These are phyloP conservation scores for Platysteira castanea DNA, from an alignment of 2,113 vertebrate species.

Conservation along the genomic window DNA sequence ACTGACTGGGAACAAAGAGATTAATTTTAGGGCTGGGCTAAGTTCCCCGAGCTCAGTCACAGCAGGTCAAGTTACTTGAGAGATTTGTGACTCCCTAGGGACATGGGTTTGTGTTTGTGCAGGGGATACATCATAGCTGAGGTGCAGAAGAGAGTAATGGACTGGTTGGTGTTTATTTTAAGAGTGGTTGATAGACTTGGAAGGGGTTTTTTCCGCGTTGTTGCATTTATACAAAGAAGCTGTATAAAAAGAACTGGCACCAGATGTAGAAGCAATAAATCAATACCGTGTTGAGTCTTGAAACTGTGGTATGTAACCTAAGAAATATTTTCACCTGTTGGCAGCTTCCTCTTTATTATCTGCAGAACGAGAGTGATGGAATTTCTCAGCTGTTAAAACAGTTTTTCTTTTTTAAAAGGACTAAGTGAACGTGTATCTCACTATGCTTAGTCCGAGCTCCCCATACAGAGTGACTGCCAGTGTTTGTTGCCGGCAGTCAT, in stretches of 20 bases:
- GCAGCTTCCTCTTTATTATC: background rate
- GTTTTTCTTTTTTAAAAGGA: background rate
- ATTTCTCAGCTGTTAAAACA: background rate
- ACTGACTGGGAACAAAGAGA: background rate
- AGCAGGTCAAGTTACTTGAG: background rate
- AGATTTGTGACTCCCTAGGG: background rate
- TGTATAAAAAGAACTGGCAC: background rate
- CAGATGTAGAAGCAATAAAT: background rate
- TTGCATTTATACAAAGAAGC: background rate
- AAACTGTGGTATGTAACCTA: background rate
- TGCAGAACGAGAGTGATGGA: background rate
- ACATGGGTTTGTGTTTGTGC: background rate
- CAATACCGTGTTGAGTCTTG: background rate
- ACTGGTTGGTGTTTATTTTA: background rate
- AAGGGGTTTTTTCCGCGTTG: background rate
- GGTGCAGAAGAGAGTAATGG: background rate
- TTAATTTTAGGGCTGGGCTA: background rate
- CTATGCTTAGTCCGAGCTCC: background rate
- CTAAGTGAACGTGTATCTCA: background rate
- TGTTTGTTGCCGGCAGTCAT: background rate
- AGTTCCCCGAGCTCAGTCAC: background rate
- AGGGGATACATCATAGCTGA: background rate
- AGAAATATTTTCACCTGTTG: background rate
- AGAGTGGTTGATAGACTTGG: background rate
- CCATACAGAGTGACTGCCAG: fast-evolving